Percentiles rank a stretch among this genome's conserved stretches.
These are phyloP conservation scores for Platycercus adscitus DNA, from an alignment of 2,113 vertebrate genomes.

Conservation along the genomic window DNA sequence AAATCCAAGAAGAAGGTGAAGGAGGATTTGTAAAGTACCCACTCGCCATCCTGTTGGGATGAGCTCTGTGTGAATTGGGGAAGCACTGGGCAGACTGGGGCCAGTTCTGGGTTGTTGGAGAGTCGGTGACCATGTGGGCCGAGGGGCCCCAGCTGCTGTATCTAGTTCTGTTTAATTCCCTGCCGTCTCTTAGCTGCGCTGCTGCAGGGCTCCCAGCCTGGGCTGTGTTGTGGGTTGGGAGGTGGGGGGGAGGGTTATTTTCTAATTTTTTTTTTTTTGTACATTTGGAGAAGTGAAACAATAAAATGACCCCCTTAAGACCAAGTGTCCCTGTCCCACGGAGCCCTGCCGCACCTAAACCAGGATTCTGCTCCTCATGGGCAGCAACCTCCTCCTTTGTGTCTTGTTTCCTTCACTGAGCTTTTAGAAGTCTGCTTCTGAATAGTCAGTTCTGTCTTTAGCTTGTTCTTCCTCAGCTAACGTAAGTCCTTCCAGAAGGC, in stretches of 20 bases:
- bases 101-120: slow-evolving; percentile 38
- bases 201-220: slow-evolving; percentile 77
- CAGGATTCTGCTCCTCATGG: neutral
- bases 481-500: rapidly evolving
- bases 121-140: slow-evolving; percentile 17
- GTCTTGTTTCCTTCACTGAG: neutral
- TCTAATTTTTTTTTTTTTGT: slow-evolving; percentile 86
- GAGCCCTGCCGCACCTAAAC: neutral
- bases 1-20: slow-evolving; percentile 94
- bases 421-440: neutral
- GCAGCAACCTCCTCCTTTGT: neutral
- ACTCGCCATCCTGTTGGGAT: slow-evolving; percentile 32
- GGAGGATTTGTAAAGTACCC: slow-evolving; percentile 79
- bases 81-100: slow-evolving; percentile 49
- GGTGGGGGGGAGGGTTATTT: slow-evolving; percentile 72
- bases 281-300: slow-evolving; percentile 83
- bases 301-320: slow-evolving; percentile 80
- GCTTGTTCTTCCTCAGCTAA: neutral
- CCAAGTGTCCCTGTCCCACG: neutral
- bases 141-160: slow-evolving; percentile 67
- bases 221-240: slow-evolving; percentile 70
- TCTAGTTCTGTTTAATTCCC: slow-evolving; percentile 73
- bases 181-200: slow-evolving; percentile 79
- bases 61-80: slow-evolving; percentile 62
- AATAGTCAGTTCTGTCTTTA: neutral